Evolutionary conservation across 2,113 vertebrate species (phyloP).

Genomic region (Gymnorhina tibicen): DNA sequence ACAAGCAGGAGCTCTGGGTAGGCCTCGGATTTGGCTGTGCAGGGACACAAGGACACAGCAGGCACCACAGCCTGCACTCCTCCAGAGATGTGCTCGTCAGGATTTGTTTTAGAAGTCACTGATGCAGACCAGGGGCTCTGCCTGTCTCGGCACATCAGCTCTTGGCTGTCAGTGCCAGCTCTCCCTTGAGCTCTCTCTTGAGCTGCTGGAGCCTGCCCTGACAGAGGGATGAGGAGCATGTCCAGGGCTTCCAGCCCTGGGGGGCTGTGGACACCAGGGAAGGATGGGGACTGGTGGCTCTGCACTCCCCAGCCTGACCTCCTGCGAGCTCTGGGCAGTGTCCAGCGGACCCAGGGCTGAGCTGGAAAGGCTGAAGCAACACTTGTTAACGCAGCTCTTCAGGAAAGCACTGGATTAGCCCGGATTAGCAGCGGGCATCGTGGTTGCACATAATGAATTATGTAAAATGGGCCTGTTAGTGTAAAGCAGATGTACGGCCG

Average conservation of each 20-base stretch:
- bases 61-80: background rate
- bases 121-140: background rate
- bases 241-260: background rate
- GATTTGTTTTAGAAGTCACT: background rate
- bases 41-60: background rate
- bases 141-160: background rate
- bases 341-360: background rate
- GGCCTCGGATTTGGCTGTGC: background rate
- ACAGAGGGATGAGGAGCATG: background rate
- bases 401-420: constrained; percentile 41
- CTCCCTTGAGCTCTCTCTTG: background rate
- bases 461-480: constrained; percentile 7
- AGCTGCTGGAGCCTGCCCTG: background rate
- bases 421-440: background rate
- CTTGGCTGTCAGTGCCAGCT: background rate
- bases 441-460: constrained; percentile 15
- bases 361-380: background rate
- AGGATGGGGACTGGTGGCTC: background rate
- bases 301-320: background rate
- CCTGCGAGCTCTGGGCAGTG: rapidly evolving
- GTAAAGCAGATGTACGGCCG: constrained; percentile 23
- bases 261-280: background rate
- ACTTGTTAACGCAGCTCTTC: background rate
- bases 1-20: background rate
- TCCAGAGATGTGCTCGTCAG: rapidly evolving